Base-by-base conservation (phyloP, 2,797 vertebrate species). In the Squalus acanthias region DNA sequence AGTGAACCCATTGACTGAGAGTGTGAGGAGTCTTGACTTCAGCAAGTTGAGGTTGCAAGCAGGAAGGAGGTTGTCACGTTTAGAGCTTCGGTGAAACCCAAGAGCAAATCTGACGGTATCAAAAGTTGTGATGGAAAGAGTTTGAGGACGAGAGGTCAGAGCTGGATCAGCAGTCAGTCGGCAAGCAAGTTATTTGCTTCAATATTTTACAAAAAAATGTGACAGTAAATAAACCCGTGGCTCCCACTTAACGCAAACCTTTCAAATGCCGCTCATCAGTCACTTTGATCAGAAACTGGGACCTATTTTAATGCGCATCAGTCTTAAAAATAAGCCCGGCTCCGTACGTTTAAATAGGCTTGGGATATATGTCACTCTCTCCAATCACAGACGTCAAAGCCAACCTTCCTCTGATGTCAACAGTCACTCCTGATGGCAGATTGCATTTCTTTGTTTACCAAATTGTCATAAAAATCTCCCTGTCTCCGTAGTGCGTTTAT, bases 371-470 rank as follows among this genome's bases (percentile, higher is more conserved):
- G 91, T 39, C 91, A 93, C 5, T 69, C 91, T 24, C n/a, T 24
- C 65, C 65, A 39, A 69, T 93, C 91, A 24, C n/a, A 93, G 65
- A 22, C 65, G n/a, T 69, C 91, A 93, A 93, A 46, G n/a, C n/a
- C 65, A 50, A 24, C 65, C 8, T 24, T 67, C 8, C 33, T 39
- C 20, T 22, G 65, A 93, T 93, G 65, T 22, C 33, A 7, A 26
- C n/a, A 93, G 91, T 69, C 91, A 93, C n/a, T 93, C 91, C 65
- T 0, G n/a, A 10, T 69, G 91, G 69, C 91, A 93, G 91, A 93
- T 26, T 93, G 65, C 91, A 69, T 93, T 69, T 93, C 20, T 20
- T 69, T 93, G 91, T 93, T 93, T 93, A 93, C 91, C 67, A 93
- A 93, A 93, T 63, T 93, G 91, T 93, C 91, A 69, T n/a, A 46